Conservation (phyloP, 2,888 invertebrate genomes). For the Heliconius charithonia region DNA sequence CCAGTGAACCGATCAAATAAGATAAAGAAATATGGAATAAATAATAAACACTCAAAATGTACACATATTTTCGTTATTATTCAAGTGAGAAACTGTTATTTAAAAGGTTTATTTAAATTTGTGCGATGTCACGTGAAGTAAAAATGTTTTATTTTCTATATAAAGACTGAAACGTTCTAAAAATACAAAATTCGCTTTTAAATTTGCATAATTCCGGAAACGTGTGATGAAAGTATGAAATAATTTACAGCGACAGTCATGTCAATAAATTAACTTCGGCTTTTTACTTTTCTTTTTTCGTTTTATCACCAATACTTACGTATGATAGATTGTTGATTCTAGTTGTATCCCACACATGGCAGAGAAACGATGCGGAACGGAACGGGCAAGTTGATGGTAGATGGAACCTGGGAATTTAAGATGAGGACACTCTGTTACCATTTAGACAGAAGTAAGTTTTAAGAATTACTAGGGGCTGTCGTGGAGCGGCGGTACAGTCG, state of each 20-base stretch:
- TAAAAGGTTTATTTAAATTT: conserved; percentile 6
- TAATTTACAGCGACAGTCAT: not conserved
- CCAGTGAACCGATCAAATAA: not conserved
- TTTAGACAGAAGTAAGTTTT: no score
- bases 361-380: no score
- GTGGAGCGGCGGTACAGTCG: no score
- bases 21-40: not conserved
- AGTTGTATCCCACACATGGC: no score
- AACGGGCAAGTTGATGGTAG: no score
- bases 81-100: not conserved
- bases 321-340: not conserved
- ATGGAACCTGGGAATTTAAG: no score
- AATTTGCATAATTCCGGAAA: conserved; percentile 14
- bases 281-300: not conserved
- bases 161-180: conserved; percentile 9
- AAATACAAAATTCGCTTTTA: conserved; percentile 10
- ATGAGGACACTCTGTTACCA: no score
- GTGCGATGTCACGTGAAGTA: not conserved
- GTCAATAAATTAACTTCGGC: conserved; percentile 13
- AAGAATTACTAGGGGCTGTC: no score
- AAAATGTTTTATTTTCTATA: not conserved
- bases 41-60: not conserved
- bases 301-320: not conserved
- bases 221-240: conserved; percentile 2
- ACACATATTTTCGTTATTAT: not conserved